Evolutionary conservation across 2,888 invertebrate species (phyloP), one percentile per base, ranked within the genome.

Genomic region (Mesorhabditis sp.): DNA sequence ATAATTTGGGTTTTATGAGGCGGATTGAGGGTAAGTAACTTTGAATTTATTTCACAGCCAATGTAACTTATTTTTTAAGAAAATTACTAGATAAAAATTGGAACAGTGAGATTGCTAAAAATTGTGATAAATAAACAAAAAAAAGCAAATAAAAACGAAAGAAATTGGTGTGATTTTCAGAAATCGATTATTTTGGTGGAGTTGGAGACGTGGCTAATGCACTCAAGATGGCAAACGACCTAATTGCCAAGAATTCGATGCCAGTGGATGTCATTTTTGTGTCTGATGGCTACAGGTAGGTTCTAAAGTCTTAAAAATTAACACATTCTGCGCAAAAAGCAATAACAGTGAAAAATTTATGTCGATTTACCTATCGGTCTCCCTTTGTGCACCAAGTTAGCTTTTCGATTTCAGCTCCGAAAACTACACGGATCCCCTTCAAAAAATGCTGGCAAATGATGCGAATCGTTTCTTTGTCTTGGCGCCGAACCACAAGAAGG

Each of bases 231-330:
- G 58, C 58, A 10, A n/a, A 50, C 7, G 10, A 50, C 2, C 58
- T 50, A 13, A 50, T 50, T n/a, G 58, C 58, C 10, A 50, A 50
- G 58, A 50, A n/a, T 50, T n/a, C 58, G 58, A 50, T n/a, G 58
- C 58, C 58, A 10, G 58, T 50, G 0, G 58, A 50, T 50, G n/a
- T 50, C 58, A 50, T 50, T 50, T 50, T 50, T 50, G 58, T 50
- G 58, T 50, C 58, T 50, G 58, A 50, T 50, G 58, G 58, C 10
- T 50, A 50, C 58, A 50, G 58, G 58, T 50, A 13, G 58, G 58
- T 50, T 50, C n/a, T n/a, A 50, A 2, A 50, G 58, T 28, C 28
- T 28, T 28, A 28, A 28, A 50, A 50, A 50, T 50, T 2, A 10
- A 2, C 2, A 50, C 10, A 50, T 50, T n/a, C n/a, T 50, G 7